Percentiles rank a stretch among this genome's conserved stretches.
These are phyloP conservation scores for Chascanopsetta lugubris DNA, from an alignment of 2,113 vertebrate species.

Conservation along the genomic window DNA sequence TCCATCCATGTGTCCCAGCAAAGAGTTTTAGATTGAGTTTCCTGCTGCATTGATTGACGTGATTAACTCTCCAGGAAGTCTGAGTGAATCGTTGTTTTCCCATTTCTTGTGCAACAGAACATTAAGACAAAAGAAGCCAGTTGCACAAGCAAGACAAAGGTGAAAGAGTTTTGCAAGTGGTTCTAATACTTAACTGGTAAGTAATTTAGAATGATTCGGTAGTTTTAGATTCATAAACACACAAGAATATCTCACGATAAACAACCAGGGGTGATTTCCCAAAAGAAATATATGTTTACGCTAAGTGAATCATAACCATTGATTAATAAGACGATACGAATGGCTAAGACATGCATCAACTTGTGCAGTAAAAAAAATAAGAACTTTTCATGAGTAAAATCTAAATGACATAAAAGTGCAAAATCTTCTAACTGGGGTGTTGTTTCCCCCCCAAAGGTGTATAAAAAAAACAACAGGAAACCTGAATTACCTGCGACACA, in stretches of 20 bases:
- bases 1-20: not conserved
- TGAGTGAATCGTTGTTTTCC: not conserved
- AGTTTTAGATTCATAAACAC: not conserved
- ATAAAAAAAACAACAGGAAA: not conserved
- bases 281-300: not conserved
- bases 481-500: not conserved
- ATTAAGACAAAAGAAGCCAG: not conserved
- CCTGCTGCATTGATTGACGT: too few relatives aligned
- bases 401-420: slow-evolving; percentile 2
- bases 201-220: not conserved
- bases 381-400: slow-evolving; percentile 14
- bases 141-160: not conserved
- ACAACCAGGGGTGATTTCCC: not conserved
- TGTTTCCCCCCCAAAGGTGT: not conserved
- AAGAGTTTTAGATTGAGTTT: not conserved
- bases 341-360: not conserved
- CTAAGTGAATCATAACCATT: not conserved
- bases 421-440: not conserved
- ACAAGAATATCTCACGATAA: not conserved
- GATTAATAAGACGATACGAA: not conserved
- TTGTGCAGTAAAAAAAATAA: slow-evolving; percentile 1
- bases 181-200: not conserved
- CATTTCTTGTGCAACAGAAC: not conserved
- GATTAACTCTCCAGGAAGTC: not conserved
- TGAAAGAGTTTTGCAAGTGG: not conserved